Base-by-base conservation (phyloP, 1,140 invertebrate genomes). In the Linepithema humile region DNA sequence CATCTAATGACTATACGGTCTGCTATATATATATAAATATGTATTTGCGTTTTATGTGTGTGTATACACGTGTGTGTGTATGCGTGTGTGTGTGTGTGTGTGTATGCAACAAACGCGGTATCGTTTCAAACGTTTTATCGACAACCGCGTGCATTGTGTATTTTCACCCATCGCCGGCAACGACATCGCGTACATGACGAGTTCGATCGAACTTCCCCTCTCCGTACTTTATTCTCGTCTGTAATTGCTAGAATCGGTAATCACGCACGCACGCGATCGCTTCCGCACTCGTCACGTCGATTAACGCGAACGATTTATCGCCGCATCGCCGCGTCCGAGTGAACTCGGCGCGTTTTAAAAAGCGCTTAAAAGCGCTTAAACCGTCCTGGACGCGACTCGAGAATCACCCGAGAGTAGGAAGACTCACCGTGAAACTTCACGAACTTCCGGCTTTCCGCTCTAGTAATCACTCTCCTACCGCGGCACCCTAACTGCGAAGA, bases 121-220 rank as follows among this genome's bases (percentile, higher is more conserved):
- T 74, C 40, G 60, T 84, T 85, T 87, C 72, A 85, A 83, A 83
- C 53, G 45, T 67, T 82, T 84, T 74, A 88, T 89, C 75, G 80
- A 82, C 53, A 12, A 45, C 0, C 12, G 20, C 15, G 20, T 53
- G 50, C 50, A 48, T 35, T 53, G 32, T 2, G 50, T 48, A n/a
- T 53, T 60, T n/a, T 72, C 69, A 75, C 55, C 48, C 57, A 60
- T 57, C 57, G 43, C 45, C 62, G 12, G 4, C 65, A 50, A 26
- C 77, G 48, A 67, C 20, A n/a, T n/a, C n/a, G 40, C 48, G 53
- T 17, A 40, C 69, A 17, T 69, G 53, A 82, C 38, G 29, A 53
- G 17, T 72, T 38, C 23, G 43, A 74, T 75, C 53, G 35, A 43
- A 32, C 23, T 17, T 32, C 23, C 6, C 23, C 35, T 38, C 2